These are phyloP conservation scores for Xenopus tropicalis DNA, from an alignment of 2,113 vertebrate genomes.

Conservation along the genomic window UCB_Xtro_10.0 CM004450.2:113624501-113625000, in stretches of 20 bases:
- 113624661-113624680: constrained; percentile 55
- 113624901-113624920: background rate
- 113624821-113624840: background rate
- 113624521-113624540: too few species aligned
- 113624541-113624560: too few species aligned
- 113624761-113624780: constrained; percentile 24
- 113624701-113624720: constrained; percentile 58
- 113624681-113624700: constrained; percentile 57
- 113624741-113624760: constrained; percentile 59
- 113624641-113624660: background rate
- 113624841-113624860: background rate
- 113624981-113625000: constrained; percentile 12
- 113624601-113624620: background rate
- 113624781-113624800: background rate
- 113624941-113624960: background rate
- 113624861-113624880: background rate
- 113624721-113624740: constrained; percentile 59
- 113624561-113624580: background rate
- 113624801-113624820: background rate
- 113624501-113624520: too few species aligned
- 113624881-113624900: background rate
- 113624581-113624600: background rate
- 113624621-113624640: background rate
- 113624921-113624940: too few species aligned
- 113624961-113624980: background rate